phyloP scores from a whole-genome alignment of 2,888 invertebrate genomes.

The Mystacides longicornis region DNA sequence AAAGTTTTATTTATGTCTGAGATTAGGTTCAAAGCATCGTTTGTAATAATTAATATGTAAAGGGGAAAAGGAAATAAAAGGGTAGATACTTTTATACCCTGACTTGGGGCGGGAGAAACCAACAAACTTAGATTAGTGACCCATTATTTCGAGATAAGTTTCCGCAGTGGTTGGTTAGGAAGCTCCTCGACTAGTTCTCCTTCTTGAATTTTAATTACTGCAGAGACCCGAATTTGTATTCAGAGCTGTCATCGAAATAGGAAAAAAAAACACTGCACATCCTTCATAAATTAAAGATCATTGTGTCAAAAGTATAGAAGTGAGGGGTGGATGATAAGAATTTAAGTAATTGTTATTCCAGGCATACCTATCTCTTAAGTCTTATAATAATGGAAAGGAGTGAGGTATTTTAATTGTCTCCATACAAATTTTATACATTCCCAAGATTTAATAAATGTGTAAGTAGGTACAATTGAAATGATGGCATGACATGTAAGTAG shows the following conservation, averaged over 20 bases:
- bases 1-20: too few relatives aligned
- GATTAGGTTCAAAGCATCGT: neutral
- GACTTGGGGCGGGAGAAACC: neutral
- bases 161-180: conserved; percentile 11
- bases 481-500: too few relatives aligned
- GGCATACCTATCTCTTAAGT: too few relatives aligned
- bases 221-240: neutral
- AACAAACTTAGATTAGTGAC: conserved; percentile 16
- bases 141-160: conserved; percentile 21
- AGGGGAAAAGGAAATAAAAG: conserved; percentile 9
- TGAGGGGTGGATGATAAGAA: too few relatives aligned
- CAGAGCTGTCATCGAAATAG: neutral
- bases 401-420: too few relatives aligned
- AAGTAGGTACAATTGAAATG: too few relatives aligned
- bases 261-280: neutral
- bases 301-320: neutral
- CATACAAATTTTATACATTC: too few relatives aligned
- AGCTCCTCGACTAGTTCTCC: conserved; percentile 15
- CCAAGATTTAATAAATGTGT: too few relatives aligned
- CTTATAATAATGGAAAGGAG: too few relatives aligned
- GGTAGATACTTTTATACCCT: conserved; percentile 11
- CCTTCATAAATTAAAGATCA: neutral
- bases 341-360: too few relatives aligned
- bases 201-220: conserved; percentile 1
- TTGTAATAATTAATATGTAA: conserved; percentile 23